phyloP scores from a whole-genome alignment of 2,888 invertebrate genomes.

The Heliconius ethilla region DNA sequence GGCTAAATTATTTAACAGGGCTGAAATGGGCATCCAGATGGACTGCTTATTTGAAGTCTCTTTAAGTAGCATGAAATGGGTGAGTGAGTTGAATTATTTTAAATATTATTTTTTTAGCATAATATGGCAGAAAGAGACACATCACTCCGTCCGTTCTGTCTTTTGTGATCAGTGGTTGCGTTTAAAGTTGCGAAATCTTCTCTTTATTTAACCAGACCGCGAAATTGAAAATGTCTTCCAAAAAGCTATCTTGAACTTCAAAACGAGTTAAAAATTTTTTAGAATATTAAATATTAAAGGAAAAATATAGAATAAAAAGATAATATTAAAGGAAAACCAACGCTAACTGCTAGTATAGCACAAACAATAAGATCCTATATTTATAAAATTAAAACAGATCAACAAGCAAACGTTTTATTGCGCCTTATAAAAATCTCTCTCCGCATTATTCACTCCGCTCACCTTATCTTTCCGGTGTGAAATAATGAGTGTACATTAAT shows the following conservation, averaged over 20 bases:
- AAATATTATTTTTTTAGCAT: not conserved
- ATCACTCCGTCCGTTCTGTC: not conserved
- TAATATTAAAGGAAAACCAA: not conserved
- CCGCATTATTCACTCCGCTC: constrained; percentile 40
- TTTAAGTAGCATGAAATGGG: not conserved
- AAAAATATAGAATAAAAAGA: too few species aligned
- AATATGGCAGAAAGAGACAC: not conserved
- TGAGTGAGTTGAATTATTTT: not conserved
- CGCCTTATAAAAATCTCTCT: constrained; percentile 39
- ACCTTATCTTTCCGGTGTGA: constrained; percentile 45
- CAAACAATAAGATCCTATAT: not conserved
- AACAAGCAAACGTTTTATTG: constrained; percentile 33
- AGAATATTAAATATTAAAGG: too few species aligned
- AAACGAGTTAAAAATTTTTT: too few species aligned
- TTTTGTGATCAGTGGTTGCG: too few species aligned
- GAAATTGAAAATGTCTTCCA: too few species aligned
- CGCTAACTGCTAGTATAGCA: not conserved
- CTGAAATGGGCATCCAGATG: not conserved
- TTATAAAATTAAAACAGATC: constrained; percentile 13
- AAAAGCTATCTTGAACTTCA: too few species aligned
- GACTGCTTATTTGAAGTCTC: not conserved
- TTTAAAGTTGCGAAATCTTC: too few species aligned
- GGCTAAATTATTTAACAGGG: not conserved
- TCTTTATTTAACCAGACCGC: too few species aligned
- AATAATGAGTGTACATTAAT: constrained; percentile 46